phyloP scores from a whole-genome alignment of 23 tunicate genomes.

The Ciona savignyi region DNA sequence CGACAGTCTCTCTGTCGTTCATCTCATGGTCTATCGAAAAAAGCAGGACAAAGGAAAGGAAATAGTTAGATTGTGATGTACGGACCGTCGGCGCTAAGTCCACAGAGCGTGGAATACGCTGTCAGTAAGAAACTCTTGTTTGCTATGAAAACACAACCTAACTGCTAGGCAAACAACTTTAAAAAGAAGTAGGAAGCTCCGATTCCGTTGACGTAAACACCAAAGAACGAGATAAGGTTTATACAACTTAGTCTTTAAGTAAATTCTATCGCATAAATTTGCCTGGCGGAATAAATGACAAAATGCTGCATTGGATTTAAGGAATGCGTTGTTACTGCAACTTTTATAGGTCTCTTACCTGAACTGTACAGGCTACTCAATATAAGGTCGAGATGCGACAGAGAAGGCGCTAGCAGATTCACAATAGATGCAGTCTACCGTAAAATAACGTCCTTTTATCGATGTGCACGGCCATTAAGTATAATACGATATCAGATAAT shows the following conservation, averaged over 20 bases:
- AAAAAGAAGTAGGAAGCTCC: background rate
- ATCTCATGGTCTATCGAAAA: background rate
- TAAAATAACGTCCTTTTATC: background rate
- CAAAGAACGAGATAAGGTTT: too few species aligned
- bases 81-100: background rate
- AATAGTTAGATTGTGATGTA: too few species aligned
- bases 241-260: background rate
- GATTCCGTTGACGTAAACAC: background rate
- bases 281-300: background rate
- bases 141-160: constrained; percentile 2
- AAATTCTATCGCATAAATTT: background rate
- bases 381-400: background rate
- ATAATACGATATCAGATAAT: too few species aligned
- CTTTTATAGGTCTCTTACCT: too few species aligned
- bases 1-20: background rate
- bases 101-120: constrained; percentile 1
- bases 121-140: constrained; percentile 2
- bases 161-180: constrained; percentile 1
- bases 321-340: too few species aligned
- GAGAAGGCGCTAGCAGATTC: background rate
- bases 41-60: background rate
- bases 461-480: too few species aligned
- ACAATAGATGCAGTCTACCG: background rate
- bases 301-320: background rate
- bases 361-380: too few species aligned